Evolutionary conservation across 2,113 vertebrate species (phyloP), one percentile per base, ranked within the genome.

Genomic region (Limnothrissa miodon): DNA sequence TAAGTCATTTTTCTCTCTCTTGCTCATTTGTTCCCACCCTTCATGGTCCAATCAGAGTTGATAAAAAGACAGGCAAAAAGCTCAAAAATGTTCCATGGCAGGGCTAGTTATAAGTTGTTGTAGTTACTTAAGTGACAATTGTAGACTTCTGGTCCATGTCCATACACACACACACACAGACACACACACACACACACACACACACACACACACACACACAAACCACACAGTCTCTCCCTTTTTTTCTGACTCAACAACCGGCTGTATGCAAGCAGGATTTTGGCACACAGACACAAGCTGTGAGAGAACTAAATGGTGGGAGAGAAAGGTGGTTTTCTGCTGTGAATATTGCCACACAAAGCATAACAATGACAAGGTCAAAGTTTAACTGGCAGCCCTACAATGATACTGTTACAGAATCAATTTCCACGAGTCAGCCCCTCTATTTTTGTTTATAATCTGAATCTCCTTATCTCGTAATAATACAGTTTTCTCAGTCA

Each of bases 101-200:
- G 6, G 2, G 42, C 10, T 48, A 9, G 2, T 2, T 48, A 11
- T 13, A 11, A 11, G 46, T 21, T 53, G 51, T 23, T 53, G 5
- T 53, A 23, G 19, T 6, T 5, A 53, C 19, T 21, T 19, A 4
- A 23, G 51, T 23, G 4, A 53, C 51, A 53, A 21, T 23, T 19
- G 25, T 66, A n/a, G 29, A 66, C 59, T 66, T 66, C 10, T 15
- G 0, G 4, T 29, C 36, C 9, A 33, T 29, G 36, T 23, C 10
- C 53, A 82, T 45, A n/a, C 66, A 78, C 59, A 19, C 25, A 51
- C 29, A 44, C 81, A 82, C 81, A 45, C 81, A 70, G 13, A 70
- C 56, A 70, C 56, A 82, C 59, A 74, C 39, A 70, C 42, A 45
- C 59, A 82, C 59, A 45, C 42, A 33, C 59, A 70, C 42, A 78